Base-by-base conservation (phyloP, 2,797 vertebrate species). In the Acanthopagrus latus region DNA sequence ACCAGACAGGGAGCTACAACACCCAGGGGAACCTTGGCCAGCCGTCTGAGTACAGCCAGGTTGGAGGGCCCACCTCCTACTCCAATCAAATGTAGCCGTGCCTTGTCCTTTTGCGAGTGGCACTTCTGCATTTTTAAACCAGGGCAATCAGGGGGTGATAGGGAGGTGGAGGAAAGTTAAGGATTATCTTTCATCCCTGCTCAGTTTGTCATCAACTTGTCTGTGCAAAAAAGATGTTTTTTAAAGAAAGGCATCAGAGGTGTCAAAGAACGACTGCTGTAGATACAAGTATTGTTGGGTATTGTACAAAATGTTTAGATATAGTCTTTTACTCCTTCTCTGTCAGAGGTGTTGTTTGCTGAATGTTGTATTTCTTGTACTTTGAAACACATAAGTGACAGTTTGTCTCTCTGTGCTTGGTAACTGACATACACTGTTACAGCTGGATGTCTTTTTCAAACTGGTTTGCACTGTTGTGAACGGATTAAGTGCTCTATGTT, bases 31-130 rank as follows among this genome's bases (percentile, higher is more conserved):
- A 91, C 78, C 83, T 95, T 14, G 92, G 90, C 76, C 96, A 94
- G 33, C 90, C 93, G 0, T 96, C 96, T 18, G 96, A 95, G 86
- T 98, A 97, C 64, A 92, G 96, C 80, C 96, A 96, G 93, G 96
- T 97, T 84, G 97, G 96, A 80, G 96, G 95, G 43, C 96, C 97
- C 17, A 97, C 96, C 64, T 97, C 97, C 71, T 98, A 98, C 73
- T 82, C 95, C 89, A 97, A 97, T 94, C 96, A 97, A 76, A 98
- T 97, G 91, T 98, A 96, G 94, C 59, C 51, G 18, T 69, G 74
- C 67, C 74, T 80, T 85, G 78, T 72, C 6, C 9, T 16, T 71
- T 64, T 41, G 0, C 16, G 27, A 72, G 73, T 4, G 62, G 82
- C 80, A 71, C 58, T 43, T 58, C 62, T 89, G 82, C 73, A 71